Evolutionary conservation across 2,888 invertebrate genomes (phyloP), one percentile per base, ranked within the genome.

Genomic region (Patella caerulea): DNA sequence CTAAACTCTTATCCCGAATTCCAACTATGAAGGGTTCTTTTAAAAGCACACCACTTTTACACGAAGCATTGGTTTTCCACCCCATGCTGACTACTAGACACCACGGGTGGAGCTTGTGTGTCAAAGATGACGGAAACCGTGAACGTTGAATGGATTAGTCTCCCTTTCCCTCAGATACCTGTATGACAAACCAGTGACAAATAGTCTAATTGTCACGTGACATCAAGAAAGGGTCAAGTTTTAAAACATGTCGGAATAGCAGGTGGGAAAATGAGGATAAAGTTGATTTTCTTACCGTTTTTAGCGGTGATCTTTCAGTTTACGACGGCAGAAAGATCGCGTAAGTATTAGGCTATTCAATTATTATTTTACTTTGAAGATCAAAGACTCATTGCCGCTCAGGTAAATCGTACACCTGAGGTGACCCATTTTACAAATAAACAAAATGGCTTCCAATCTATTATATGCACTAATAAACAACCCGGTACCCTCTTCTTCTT

Each of bases 231-330:
- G 72, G 76, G 76, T 15, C 70, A 29, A 74, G 72, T 72, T 65
- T 72, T 74, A 72, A 72, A 78, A 78, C 78, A 78, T 78, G 78
- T 56, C 56, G 76, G 69, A 70, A 11, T 55, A 74, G 52, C 29
- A 52, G 24, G 11, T 15, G 73, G 45, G n/a, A 78, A 75, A 76
- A 52, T 53, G 53, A n/a, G 14, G 3, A 73, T 73, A 76, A 45
- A 71, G 24, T 55, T 65, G 59, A 52, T n/a, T 11, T 52, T 71
- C 70, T 65, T 79, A 73, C 65, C 73, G 19, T n/a, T 73, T 19
- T 73, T 72, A 56, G 74, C 79, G 54, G 59, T 71, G n/a, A 45
- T 79, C 29, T 52, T 76, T 7, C 73, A 65, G 3, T 34, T 24
- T 19, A 65, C 54, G n/a, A 17, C 24, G 12, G 76, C 71, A 53